phyloP scores from a whole-genome alignment of 2,113 vertebrate genomes.

The Amblyornis subalaris region DNA sequence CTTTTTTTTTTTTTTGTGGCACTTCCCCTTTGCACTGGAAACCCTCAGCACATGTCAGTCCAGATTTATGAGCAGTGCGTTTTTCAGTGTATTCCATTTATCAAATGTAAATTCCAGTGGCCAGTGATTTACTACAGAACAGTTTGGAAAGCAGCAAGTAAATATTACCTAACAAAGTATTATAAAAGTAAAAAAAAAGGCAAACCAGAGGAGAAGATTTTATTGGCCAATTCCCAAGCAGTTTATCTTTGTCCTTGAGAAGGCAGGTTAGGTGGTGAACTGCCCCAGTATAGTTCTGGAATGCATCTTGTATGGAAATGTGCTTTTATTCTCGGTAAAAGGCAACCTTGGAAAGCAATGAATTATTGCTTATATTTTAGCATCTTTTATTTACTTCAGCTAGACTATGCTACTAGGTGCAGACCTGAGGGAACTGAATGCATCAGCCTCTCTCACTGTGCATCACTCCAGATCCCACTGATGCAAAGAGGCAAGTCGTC shows the following conservation, averaged over 20 bases:
- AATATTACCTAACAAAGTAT: not conserved
- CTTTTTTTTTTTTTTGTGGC: not conserved
- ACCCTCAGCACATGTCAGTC: not conserved
- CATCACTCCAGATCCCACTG: not conserved
- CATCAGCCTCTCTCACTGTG: not conserved
- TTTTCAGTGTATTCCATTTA: not conserved
- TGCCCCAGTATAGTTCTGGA: not conserved
- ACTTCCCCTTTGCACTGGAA: not conserved
- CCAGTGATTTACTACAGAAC: not conserved
- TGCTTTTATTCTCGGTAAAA: not conserved
- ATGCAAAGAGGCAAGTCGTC: not conserved
- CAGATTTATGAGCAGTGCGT: not conserved
- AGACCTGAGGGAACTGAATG: not conserved
- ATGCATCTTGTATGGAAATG: not conserved
- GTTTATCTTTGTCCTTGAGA: not conserved
- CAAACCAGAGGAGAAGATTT: not conserved
- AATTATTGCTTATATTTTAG: not conserved
- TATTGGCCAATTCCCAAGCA: not conserved
- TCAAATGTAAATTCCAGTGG: constrained; percentile 22
- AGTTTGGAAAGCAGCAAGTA: not conserved
- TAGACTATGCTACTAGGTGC: not conserved
- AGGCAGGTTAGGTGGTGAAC: not conserved
- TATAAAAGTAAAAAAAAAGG: not conserved
- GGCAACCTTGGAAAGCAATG: not conserved
- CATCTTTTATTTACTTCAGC: not conserved